A percentile compares a stretch with the other conserved stretches of the same genome.
Evolutionary conservation across 2,797 vertebrate genomes (phyloP).

Genomic region (Phaenicophaeus curvirostris): DNA sequence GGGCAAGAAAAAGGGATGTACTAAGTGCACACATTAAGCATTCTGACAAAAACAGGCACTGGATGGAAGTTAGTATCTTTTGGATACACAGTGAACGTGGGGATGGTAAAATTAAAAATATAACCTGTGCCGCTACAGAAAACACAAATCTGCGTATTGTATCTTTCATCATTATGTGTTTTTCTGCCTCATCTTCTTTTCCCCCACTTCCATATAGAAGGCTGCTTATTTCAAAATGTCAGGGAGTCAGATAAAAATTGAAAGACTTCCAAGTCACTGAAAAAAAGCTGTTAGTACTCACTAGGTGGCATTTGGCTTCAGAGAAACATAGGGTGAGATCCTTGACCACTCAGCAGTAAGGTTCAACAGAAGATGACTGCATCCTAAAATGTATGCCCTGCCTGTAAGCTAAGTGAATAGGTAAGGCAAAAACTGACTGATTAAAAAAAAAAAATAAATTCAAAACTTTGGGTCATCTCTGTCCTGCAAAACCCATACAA

Average conservation of each 20-base stretch:
- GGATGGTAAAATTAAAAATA: not conserved
- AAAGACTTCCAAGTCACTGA: not conserved
- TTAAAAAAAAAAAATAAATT: not conserved
- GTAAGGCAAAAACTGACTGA: not conserved
- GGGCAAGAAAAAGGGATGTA: not conserved
- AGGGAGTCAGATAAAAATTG: not conserved
- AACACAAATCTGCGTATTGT: rapidly evolving
- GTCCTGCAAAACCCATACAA: not conserved
- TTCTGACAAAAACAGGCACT: not conserved
- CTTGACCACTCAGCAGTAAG: not conserved
- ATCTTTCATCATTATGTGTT: not conserved
- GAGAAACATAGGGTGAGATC: not conserved
- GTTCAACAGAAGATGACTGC: not conserved
- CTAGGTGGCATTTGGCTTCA: not conserved
- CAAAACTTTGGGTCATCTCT: not conserved
- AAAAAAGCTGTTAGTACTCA: not conserved
- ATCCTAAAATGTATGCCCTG: not conserved
- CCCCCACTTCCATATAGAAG: not conserved
- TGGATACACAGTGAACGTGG: rapidly evolving
- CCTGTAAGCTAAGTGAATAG: not conserved
- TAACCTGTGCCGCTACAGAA: not conserved
- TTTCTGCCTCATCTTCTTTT: not conserved
- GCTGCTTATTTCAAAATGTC: not conserved
- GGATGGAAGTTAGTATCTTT: not conserved
- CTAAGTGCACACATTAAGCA: not conserved